A percentile compares a stretch with the other conserved stretches of the same genome.
phyloP scores from a whole-genome alignment of 2,888 invertebrate genomes.

The Kuschelorhynchus macadamiae region DNA sequence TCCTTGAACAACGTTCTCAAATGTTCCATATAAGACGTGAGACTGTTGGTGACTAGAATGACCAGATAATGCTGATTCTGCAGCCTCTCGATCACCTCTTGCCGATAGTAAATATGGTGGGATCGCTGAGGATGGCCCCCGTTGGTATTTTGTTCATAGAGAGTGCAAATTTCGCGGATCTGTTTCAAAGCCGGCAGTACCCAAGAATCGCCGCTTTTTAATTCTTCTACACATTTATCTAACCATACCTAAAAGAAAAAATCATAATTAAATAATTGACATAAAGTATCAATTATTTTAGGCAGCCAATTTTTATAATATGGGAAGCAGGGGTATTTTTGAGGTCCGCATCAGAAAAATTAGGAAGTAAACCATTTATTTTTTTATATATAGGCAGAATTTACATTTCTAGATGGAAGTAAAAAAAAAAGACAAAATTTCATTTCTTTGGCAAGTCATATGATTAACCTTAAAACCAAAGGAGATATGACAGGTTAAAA shows the following conservation, averaged over 20 bases:
- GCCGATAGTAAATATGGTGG: constrained; percentile 74
- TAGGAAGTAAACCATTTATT: too few relatives aligned
- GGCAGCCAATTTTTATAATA: too few relatives aligned
- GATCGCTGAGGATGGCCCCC: constrained; percentile 70
- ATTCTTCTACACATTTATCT: constrained; percentile 94
- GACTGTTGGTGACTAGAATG: constrained; percentile 92
- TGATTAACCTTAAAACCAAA: too few relatives aligned
- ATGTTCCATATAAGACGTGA: constrained; percentile 91
- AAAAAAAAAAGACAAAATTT: too few relatives aligned
- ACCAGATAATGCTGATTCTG: constrained; percentile 94
- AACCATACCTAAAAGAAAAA: constrained; percentile 75
- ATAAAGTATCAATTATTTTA: too few relatives aligned
- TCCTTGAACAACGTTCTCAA: constrained; percentile 79
- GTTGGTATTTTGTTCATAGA: constrained; percentile 89
- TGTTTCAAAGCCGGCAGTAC: constrained; percentile 95
- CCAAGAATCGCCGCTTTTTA: constrained; percentile 91
- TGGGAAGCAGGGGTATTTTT: too few relatives aligned
- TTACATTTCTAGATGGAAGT: too few relatives aligned
- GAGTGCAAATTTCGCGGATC: constrained; percentile 94
- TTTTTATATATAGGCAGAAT: too few relatives aligned
- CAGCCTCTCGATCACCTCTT: constrained; percentile 82
- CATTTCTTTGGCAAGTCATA: too few relatives aligned
- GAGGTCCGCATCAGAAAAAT: too few relatives aligned
- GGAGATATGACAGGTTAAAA: too few relatives aligned
- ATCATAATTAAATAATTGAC: constrained; percentile 6